Base-by-base conservation (phyloP, 1,140 invertebrate genomes). In the Philopotamus ludificatus region DNA sequence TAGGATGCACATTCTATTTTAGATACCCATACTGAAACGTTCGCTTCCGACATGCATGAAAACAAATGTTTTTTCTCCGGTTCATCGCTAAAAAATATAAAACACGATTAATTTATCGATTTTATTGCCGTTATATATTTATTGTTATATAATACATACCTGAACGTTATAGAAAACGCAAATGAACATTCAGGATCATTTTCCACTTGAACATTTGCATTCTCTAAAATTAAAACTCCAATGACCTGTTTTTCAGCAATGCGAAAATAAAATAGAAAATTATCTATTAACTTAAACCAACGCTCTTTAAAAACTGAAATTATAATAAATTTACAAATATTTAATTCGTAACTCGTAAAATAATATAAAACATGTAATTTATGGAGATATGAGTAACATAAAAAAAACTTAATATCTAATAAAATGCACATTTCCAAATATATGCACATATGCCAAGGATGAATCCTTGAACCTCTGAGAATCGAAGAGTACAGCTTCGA, bases 231-330 rank as follows among this genome's bases (percentile, higher is more conserved):
- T 75, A 89, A 85, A 10, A 88, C 82, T 47, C 87, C 87, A 59
- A 82, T 80, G 20, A 87, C 86, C 72, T 85, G 80, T 71, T 80
- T 82, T 57, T 78, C 79, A 63, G 86, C 88, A 49, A 88, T 82
- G 74, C 87, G 86, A 75, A 87, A 89, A 74, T 89, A 89, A 77
- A 89, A 89, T 41, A 89, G 73, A 63, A 89, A 81, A 75, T 89
- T 90, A 65, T 82, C 83, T 53, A 84, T 82, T 9, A 90, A 74
- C 70, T 87, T 86, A 72, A 89, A 90, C 86, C 87, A 89, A 74
- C 86, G 81, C 70, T 89, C 87, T 73, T 88, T 88, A 71, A 84
- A 89, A 54, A 77, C 78, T 82, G 72, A 68, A 77, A 73, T 25
- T 22, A 63, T 28, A 49, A 62, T 54, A 21, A 18, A 55, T 50